Percentiles rank a stretch among this genome's conserved stretches.
Conservation (phyloP, 2,797 vertebrate species). For the Notolepis coatsorum region DNA sequence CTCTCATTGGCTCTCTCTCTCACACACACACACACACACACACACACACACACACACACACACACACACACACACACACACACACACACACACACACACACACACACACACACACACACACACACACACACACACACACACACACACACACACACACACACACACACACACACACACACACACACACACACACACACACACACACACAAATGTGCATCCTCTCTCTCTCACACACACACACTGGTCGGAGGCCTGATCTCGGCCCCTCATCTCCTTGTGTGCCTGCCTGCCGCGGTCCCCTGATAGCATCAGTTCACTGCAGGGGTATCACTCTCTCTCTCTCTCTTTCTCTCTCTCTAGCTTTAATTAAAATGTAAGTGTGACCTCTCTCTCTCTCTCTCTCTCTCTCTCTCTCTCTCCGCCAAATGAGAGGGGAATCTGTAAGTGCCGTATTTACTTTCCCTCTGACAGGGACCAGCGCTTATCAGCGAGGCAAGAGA, state of each 20-base stretch:
- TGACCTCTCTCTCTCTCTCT: constrained; percentile 70
- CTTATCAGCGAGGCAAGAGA: constrained; percentile 69
- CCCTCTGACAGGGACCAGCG: constrained; percentile 63
- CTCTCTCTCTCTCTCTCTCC: constrained; percentile 30
- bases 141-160: constrained; percentile 32
- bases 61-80: constrained; percentile 3
- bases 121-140: background rate
- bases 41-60: constrained; percentile 30
- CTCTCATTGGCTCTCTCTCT: background rate
- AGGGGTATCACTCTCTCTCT: constrained; percentile 66
- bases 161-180: constrained; percentile 4
- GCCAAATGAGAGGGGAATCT: constrained; percentile 82
- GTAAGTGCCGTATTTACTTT: constrained; percentile 82
- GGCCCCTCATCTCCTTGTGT: constrained; percentile 48
- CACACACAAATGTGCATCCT: no score
- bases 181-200: constrained; percentile 5
- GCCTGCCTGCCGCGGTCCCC: constrained; percentile 55
- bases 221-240: constrained; percentile 22
- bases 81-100: background rate
- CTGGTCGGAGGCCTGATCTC: constrained; percentile 60
- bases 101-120: constrained; percentile 5
- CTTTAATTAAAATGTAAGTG: constrained; percentile 83
- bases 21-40: constrained; percentile 6
- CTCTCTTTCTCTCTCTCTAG: constrained; percentile 25
- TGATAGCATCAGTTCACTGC: constrained; percentile 80